phyloP scores from a whole-genome alignment of 1,140 invertebrate genomes.

The Brachionus paranguensis region DNA sequence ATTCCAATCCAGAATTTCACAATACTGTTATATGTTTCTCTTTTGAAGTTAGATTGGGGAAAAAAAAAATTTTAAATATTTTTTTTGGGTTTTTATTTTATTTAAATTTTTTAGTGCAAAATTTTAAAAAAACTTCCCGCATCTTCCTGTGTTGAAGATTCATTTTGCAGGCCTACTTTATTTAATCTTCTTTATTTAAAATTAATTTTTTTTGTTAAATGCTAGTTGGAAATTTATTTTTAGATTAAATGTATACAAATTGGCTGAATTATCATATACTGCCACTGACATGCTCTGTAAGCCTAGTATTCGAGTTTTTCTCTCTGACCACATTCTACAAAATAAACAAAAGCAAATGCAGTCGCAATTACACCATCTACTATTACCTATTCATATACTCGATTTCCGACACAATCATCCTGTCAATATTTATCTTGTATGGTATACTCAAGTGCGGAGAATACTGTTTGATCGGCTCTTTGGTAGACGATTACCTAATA shows the following conservation, averaged over 20 bases:
- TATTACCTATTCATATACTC: not conserved
- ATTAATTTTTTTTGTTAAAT: not conserved
- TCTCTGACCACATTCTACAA: not conserved
- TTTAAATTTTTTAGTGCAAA: too few relatives aligned
- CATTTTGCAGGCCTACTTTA: too few relatives aligned
- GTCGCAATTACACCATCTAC: not conserved
- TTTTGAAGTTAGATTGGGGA: too few relatives aligned
- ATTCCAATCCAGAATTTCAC: too few relatives aligned
- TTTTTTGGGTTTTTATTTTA: too few relatives aligned
- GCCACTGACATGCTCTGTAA: not conserved
- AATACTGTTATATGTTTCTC: too few relatives aligned
- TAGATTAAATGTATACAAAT: not conserved
- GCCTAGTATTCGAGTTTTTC: not conserved
- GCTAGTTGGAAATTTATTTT: not conserved
- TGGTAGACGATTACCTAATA: not conserved
- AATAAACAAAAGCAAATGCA: not conserved
- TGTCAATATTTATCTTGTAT: not conserved
- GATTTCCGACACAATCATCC: not conserved
- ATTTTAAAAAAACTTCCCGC: too few relatives aligned
- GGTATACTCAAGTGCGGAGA: not conserved
- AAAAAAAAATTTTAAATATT: too few relatives aligned
- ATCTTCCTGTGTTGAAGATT: too few relatives aligned
- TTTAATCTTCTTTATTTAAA: too few relatives aligned
- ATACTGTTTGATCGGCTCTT: not conserved
- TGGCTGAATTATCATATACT: conserved; percentile 11